Base-by-base conservation (phyloP, 2,797 vertebrate genomes). In the Lindbergichthys nudifrons region DNA sequence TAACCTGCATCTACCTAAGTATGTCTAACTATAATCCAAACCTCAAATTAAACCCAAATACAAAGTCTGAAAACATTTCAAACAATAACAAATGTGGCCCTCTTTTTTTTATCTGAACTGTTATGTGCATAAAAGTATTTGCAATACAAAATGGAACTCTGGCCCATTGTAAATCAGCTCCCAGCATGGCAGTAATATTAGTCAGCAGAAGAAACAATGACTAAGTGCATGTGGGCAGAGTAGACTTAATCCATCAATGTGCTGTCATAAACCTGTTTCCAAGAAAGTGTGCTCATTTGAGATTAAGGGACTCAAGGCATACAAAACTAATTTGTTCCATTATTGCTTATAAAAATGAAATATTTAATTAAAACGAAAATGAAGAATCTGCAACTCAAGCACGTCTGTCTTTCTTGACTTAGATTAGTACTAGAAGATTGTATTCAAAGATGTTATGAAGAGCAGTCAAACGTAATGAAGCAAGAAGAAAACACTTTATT, bases 191-290 rank as follows among this genome's bases (percentile, higher is more conserved):
- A 70, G 21, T 47, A 14, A 30, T 77, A 63, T 75, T 69, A 73
- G 41, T 83, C 77, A 80, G 45, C 51, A 64, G 26, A 23, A 66
- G 64, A 67, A 58, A 65, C 19, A 39, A 73, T 75, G 66, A 77
- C 65, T 72, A 63, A 81, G 63, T 14, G 58, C 11, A 71, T 26
- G 26, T 70, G 76, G 21, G 62, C 30, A 75, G 54, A 54, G 36
- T 39, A 60, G 21, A 73, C 15, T 64, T 46, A 70, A 52, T 61
- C 52, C 2, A 3, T 65, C 36, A 70, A 3, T 62, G n/a, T 1
- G 5, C 21, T n/a, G 42, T 56, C 23, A 21, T 30, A 36, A 72
- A 54, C 15, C 30, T 7, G 70, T 57, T 72, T 57, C 70, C 23
- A 46, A 71, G 58, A 67, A 65, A 71, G 3, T 18, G 18, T 26